Evolutionary conservation across 1,140 invertebrate genomes (phyloP).

Genomic region (Episyrphus balteatus): DNA sequence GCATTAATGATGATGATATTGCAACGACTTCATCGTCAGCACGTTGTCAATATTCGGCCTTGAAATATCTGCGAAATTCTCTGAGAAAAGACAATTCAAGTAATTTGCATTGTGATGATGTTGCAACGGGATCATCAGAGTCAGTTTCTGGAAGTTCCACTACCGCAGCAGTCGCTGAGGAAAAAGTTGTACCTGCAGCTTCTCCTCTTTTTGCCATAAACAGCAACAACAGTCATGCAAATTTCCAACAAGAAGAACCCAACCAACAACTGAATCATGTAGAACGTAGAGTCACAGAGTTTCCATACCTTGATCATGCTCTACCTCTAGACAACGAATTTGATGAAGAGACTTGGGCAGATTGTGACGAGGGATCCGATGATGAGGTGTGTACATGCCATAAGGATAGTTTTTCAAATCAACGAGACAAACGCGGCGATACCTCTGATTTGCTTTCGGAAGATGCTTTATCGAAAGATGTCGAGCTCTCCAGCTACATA

Average conservation of each 20-base stretch:
- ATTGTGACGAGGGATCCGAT: conserved; percentile 34
- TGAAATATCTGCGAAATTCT: too few species aligned
- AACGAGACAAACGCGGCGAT: not conserved
- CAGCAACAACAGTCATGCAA: too few species aligned
- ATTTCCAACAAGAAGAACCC: not conserved
- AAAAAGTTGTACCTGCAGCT: too few species aligned
- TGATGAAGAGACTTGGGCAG: conserved; percentile 30
- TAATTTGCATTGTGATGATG: too few species aligned
- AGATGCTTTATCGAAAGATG: conserved; percentile 8
- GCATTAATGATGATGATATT: conserved; percentile 12
- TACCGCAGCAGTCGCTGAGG: too few species aligned
- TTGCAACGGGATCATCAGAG: too few species aligned
- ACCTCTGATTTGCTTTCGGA: conserved; percentile 2
- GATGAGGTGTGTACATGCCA: conserved; percentile 35
- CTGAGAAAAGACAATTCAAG: too few species aligned
- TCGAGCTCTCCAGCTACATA: conserved; percentile 13
- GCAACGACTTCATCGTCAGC: conserved; percentile 24
- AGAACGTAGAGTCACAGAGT: not conserved
- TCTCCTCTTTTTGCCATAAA: too few species aligned
- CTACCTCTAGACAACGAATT: not conserved
- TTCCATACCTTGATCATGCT: not conserved
- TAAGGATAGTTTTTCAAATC: conserved; percentile 10
- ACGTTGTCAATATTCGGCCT: conserved; percentile 23
- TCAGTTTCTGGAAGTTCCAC: too few species aligned
- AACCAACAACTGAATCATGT: not conserved